A percentile compares a stretch with the other conserved stretches of the same genome.
phyloP scores from a whole-genome alignment of 2,888 invertebrate genomes.

The Chymomyza procnemis region DNA sequence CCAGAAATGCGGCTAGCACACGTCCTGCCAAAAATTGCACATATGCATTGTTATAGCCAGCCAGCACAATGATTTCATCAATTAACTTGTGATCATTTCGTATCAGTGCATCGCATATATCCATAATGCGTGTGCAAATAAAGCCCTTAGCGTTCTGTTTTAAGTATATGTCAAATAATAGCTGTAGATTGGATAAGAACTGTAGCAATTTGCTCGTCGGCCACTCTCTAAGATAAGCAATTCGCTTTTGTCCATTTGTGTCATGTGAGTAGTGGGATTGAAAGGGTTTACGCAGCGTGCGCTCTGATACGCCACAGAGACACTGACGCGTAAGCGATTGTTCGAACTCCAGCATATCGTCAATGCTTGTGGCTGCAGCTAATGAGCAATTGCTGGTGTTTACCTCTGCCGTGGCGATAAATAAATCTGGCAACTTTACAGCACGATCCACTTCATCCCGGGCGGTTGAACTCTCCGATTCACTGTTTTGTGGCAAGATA shows the following conservation, averaged over 20 bases:
- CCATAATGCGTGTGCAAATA: constrained; percentile 89
- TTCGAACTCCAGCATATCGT: constrained; percentile 78
- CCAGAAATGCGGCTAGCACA: constrained; percentile 89
- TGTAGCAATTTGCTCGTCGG: constrained; percentile 85
- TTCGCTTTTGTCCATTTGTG: constrained; percentile 79
- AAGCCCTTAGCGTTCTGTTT: constrained; percentile 90
- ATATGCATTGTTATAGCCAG: constrained; percentile 88
- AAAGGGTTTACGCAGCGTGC: constrained; percentile 85
- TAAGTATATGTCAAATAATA: constrained; percentile 90
- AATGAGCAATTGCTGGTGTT: constrained; percentile 14
- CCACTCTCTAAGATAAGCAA: constrained; percentile 82
- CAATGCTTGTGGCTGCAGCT: constrained; percentile 40
- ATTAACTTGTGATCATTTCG: constrained; percentile 90
- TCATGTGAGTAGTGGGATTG: constrained; percentile 81
- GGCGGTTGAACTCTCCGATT: constrained; percentile 15
- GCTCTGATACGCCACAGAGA: constrained; percentile 87
- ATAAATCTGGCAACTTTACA: constrained; percentile 61
- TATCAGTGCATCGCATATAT: constrained; percentile 88
- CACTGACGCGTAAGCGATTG: constrained; percentile 85
- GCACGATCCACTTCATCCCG: constrained; percentile 75
- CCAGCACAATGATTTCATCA: constrained; percentile 89
- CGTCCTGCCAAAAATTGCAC: constrained; percentile 89
- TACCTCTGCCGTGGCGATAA: constrained; percentile 43
- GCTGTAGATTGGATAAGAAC: constrained; percentile 89
- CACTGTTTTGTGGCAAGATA: constrained; percentile 59